phyloP scores from a whole-genome alignment of 2,797 vertebrate species.

The Danio kyathit region DNA sequence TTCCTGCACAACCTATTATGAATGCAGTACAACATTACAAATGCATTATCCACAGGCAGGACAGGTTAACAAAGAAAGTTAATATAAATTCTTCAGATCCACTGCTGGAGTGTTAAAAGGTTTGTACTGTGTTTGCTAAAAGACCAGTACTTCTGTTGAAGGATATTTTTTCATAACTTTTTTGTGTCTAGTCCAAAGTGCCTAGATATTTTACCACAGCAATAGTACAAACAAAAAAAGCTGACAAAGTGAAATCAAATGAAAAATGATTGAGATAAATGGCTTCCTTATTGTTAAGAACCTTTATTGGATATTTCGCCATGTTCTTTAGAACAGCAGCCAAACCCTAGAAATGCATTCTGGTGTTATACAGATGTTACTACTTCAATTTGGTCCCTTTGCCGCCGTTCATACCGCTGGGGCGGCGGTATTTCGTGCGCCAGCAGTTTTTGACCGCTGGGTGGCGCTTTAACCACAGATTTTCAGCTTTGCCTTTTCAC shows the following conservation, averaged over 20 bases:
- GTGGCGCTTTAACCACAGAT: too few species aligned
- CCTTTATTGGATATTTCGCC: not conserved
- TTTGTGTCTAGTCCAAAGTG: not conserved
- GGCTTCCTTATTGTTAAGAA: not conserved
- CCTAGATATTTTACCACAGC: not conserved
- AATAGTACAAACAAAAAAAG: not conserved
- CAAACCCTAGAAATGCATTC: not conserved
- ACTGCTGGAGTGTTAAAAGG: constrained; percentile 5
- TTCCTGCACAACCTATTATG: not conserved
- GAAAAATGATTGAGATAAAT: not conserved
- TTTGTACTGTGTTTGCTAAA: constrained; percentile 13
- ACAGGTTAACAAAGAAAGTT: too few species aligned
- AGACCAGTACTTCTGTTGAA: not conserved
- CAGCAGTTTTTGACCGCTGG: too few species aligned
- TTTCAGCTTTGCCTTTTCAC: too few species aligned
- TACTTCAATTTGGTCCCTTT: too few species aligned
- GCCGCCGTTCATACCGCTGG: too few species aligned
- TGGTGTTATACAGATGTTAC: not conserved
- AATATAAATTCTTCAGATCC: not conserved
- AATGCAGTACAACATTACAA: not conserved
- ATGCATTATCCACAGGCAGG: too few species aligned
- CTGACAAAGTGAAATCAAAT: not conserved
- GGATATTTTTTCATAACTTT: not conserved
- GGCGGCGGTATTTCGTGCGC: too few species aligned
- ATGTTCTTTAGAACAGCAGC: not conserved